Evolutionary conservation across 2,113 vertebrate genomes (phyloP).

Genomic region (Mirza zaza): DNA sequence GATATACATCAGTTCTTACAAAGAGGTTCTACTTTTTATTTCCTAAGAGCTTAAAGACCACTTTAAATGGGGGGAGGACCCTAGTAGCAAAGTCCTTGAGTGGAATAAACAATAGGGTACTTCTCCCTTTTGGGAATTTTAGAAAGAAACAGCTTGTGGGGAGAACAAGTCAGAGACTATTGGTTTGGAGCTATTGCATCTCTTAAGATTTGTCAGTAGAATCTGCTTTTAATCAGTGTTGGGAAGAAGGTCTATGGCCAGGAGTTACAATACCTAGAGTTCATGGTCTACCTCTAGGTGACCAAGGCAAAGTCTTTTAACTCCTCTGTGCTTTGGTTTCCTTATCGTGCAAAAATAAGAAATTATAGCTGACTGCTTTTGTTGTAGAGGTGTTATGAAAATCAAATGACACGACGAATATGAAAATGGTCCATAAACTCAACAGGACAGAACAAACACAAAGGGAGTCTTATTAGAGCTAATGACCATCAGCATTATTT

Average conservation of each 20-base stretch:
- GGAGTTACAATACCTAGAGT: not conserved
- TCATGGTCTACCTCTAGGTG: not conserved
- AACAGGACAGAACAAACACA: slow-evolving; percentile 56
- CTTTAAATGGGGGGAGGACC: not conserved
- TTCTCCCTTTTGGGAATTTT: not conserved
- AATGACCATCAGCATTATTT: slow-evolving; percentile 53
- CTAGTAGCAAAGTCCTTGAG: not conserved
- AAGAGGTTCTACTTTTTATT: not conserved
- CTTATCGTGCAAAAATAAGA: slow-evolving; percentile 30
- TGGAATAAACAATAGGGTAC: not conserved
- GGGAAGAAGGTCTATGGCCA: not conserved
- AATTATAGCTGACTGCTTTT: not conserved
- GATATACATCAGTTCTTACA: not conserved
- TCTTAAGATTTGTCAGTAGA: not conserved
- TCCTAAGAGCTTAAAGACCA: slow-evolving; percentile 5
- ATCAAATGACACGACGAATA: slow-evolving; percentile 33
- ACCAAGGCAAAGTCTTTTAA: slow-evolving; percentile 24
- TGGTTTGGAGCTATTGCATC: not conserved
- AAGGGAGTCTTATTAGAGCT: slow-evolving; percentile 61
- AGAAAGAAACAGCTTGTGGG: not conserved
- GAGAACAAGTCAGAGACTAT: not conserved
- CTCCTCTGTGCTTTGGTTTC: not conserved
- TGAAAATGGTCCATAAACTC: slow-evolving; percentile 57
- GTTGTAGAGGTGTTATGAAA: slow-evolving; percentile 49
- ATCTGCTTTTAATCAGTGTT: not conserved